These are phyloP conservation scores for Xyrichtys novacula DNA, from an alignment of 2,797 vertebrate species.

Conservation along the genomic window DNA sequence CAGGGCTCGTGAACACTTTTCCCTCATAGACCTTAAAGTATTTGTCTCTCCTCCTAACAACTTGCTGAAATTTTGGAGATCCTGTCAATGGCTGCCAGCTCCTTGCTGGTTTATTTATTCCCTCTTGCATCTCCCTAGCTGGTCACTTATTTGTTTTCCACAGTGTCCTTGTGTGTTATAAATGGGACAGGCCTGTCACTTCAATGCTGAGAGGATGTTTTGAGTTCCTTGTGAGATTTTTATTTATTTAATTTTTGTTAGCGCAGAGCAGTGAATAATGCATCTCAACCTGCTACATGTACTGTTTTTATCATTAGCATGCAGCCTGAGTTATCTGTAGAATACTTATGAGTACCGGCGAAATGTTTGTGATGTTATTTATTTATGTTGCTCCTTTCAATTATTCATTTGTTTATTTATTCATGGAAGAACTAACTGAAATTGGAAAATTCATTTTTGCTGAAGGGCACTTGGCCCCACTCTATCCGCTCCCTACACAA, in stretches of 20 bases:
- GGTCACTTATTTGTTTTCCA: constrained; percentile 81
- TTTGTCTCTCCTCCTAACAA: constrained; percentile 25
- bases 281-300: constrained; percentile 81
- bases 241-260: constrained; percentile 80
- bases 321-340: constrained; percentile 83
- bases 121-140: constrained; percentile 61
- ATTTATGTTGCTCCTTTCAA: constrained; percentile 90
- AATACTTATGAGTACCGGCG: constrained; percentile 86
- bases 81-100: constrained; percentile 61
- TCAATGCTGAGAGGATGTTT: constrained; percentile 77
- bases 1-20: constrained; percentile 18
- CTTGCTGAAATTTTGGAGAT: constrained; percentile 59
- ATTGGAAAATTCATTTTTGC: constrained; percentile 91
- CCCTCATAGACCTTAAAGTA: constrained; percentile 18
- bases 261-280: constrained; percentile 82
- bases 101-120: constrained; percentile 69
- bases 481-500: constrained; percentile 72
- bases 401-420: constrained; percentile 93
- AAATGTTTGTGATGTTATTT: constrained; percentile 92
- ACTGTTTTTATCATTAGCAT: constrained; percentile 89
- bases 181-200: constrained; percentile 83
- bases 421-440: constrained; percentile 89
- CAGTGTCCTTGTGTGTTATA: constrained; percentile 78
- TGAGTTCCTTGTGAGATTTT: constrained; percentile 79
- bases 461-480: constrained; percentile 85